Evolutionary conservation across 2,113 vertebrate genomes (phyloP).

Genomic region (Gnathonemus echidnorhynchus): DNA sequence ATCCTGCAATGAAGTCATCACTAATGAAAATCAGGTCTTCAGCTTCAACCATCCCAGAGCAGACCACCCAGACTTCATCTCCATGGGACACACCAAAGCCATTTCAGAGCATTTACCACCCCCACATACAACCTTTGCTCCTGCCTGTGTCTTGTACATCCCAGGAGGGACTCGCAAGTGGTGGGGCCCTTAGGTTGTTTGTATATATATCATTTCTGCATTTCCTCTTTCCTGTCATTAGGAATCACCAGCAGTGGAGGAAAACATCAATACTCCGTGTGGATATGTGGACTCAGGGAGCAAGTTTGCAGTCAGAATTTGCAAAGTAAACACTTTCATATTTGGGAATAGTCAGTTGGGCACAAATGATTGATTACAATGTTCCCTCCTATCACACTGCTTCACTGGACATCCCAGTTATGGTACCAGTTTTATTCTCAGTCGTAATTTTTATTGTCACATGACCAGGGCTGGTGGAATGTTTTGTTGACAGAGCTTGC

Average conservation of each 20-base stretch:
- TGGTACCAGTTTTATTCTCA: background rate
- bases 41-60: background rate
- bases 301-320: background rate
- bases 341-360: background rate
- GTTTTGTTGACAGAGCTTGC: background rate
- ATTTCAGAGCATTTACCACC: conserved; percentile 13
- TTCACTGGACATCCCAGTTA: background rate
- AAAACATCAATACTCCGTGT: background rate
- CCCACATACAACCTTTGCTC: conserved; percentile 8
- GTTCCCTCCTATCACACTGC: background rate
- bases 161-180: background rate
- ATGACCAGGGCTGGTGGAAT: too few relatives aligned
- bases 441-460: background rate
- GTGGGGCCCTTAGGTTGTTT: background rate
- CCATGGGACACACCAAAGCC: background rate
- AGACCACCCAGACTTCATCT: conserved; percentile 14
- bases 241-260: background rate
- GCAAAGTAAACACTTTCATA: background rate
- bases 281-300: background rate
- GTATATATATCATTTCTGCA: background rate
- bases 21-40: conserved; percentile 21
- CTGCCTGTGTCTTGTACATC: conserved; percentile 8
- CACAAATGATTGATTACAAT: background rate
- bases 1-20: conserved; percentile 7
- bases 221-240: background rate